phyloP scores from a whole-genome alignment of 2,113 vertebrate species.

The Phoenicopterus ruber region DNA sequence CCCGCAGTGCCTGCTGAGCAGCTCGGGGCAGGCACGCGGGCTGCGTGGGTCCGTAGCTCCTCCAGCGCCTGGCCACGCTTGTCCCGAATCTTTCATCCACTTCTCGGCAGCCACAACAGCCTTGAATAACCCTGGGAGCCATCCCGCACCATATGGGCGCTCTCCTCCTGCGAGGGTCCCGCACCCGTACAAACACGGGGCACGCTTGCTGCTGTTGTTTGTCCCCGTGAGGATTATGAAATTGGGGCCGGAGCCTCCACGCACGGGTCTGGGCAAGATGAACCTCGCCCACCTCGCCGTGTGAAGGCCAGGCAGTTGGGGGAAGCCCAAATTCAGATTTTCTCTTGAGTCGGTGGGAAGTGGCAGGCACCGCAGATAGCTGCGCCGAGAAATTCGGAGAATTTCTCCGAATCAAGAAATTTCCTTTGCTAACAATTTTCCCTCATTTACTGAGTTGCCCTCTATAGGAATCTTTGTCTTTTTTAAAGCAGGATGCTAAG shows the following conservation, averaged over 20 bases:
- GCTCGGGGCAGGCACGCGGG: not conserved
- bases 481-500: not conserved
- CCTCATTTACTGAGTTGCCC: not conserved
- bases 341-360: not conserved
- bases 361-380: not conserved
- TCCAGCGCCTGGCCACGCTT: rapidly evolving
- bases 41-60: not conserved
- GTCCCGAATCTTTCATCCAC: not conserved
- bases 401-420: too few species aligned
- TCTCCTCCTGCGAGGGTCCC: not conserved
- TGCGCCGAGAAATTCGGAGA: rapidly evolving
- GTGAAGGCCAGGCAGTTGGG: too few species aligned
- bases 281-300: rapidly evolving
- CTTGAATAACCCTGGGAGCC: not conserved
- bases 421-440: not conserved
- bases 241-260: not conserved
- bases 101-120: not conserved
- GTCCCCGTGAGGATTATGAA: not conserved
- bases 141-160: rapidly evolving
- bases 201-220: rapidly evolving
- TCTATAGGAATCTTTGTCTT: not conserved
- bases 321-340: not conserved
- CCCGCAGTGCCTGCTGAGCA: rapidly evolving
- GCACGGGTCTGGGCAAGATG: rapidly evolving
- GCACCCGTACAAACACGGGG: rapidly evolving